phyloP scores from a whole-genome alignment of 2,797 vertebrate species.

The Acanthurus tractus region DNA sequence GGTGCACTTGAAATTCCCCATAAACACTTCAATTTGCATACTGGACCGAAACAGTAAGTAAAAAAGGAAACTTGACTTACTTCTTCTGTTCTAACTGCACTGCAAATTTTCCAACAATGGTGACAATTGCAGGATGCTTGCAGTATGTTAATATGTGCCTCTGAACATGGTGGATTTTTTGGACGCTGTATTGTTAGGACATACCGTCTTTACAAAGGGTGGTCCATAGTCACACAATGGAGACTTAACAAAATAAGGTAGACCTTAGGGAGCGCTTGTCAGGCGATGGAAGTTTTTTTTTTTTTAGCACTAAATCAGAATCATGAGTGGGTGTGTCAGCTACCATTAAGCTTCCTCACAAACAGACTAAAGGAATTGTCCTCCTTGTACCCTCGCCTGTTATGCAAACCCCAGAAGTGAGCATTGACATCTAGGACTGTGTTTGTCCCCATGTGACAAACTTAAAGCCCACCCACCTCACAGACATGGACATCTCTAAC shows the following conservation, averaged over 20 bases:
- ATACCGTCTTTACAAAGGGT: slow-evolving; percentile 20
- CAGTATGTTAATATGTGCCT: slow-evolving; percentile 36
- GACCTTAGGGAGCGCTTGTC: slow-evolving; percentile 21
- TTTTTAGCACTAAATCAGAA: slow-evolving; percentile 72
- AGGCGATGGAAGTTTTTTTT: slow-evolving; percentile 52
- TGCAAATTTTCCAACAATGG: slow-evolving; percentile 25
- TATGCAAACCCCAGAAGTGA: slow-evolving; percentile 66
- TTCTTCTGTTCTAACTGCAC: background rate
- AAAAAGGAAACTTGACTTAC: slow-evolving; percentile 10
- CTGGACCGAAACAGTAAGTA: slow-evolving; percentile 7
- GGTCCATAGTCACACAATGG: slow-evolving; percentile 56
- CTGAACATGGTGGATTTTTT: slow-evolving; percentile 28
- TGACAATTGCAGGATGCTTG: slow-evolving; percentile 63
- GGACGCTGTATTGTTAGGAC: slow-evolving; percentile 28
- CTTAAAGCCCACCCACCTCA: slow-evolving; percentile 25
- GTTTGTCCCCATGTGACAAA: slow-evolving; percentile 22
- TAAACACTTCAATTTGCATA: slow-evolving; percentile 25
- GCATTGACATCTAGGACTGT: slow-evolving; percentile 57
- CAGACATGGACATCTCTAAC: slow-evolving; percentile 24
- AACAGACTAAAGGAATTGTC: slow-evolving; percentile 70
- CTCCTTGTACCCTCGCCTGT: slow-evolving; percentile 48
- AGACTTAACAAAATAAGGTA: slow-evolving; percentile 60
- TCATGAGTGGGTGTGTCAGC: slow-evolving; percentile 61
- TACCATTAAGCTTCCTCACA: slow-evolving; percentile 70
- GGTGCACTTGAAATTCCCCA: background rate